Base-by-base conservation (phyloP, 2,888 invertebrate genomes). In the Blastobasis lacticolella region DNA sequence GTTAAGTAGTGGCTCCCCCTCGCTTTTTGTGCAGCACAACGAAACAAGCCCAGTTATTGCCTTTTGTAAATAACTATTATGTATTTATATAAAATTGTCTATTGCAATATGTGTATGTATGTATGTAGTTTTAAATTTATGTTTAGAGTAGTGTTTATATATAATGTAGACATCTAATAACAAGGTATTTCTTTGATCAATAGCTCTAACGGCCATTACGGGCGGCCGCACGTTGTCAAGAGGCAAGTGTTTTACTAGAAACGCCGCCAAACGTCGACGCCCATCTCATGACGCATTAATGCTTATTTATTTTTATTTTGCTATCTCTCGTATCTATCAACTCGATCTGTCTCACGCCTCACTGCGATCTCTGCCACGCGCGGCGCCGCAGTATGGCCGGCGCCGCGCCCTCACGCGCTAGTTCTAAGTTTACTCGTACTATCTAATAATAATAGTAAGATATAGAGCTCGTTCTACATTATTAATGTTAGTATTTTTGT, bases 401-500 rank as follows among this genome's bases (percentile, higher is more conserved):
- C 64, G 71, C 61, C 70, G 70, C 71, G 62, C 59, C 59, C 57
- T 62, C 56, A 54, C 55, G 67, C 44, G n/a, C 23, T 53, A 48
- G 52, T 38, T 49, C 36, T 54, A 57, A 57, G 55, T 53, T 53
- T 50, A 58, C 57, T 23, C 23, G 48, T 48, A 42, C 49, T 55
- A 62, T 66, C 67, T 69, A 70, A 62, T 66, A 67, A 68, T 69
- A 67, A 62, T 72, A 23, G 23, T 77, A 78, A 77, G 74, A 60
- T 69, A 72, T 62, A 68, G 78, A 75, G 80, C 79, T 73, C 79
- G 72, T 82, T 84, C 82, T 86, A 81, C 80, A 86, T 76, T 57
- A 87, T 86, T 87, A 88, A 90, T 90, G 87, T 80, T 90, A 93
- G 93, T 91, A 92, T 93, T 91, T 93, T 93, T 92, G 93, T 94